Base-by-base conservation (phyloP, 2,888 invertebrate species). In the Eilema depressum region DNA sequence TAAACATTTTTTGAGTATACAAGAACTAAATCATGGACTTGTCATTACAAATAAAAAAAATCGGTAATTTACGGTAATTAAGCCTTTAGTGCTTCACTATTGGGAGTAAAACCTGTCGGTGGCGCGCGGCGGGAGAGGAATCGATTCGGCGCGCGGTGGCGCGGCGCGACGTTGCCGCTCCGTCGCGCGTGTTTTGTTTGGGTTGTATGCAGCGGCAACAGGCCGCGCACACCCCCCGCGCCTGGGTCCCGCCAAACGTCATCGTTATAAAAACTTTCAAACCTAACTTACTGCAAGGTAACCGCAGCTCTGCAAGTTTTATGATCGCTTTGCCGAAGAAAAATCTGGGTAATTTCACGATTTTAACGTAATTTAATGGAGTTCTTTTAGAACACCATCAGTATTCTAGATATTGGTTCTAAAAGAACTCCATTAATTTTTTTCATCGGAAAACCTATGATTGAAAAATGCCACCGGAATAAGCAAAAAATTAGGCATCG, bases 181-280 rank as follows among this genome's bases (percentile, higher is more conserved):
- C 87, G 92, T 85, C 88, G 91, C 88, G 85, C 89, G 85, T 88
- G 89, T 90, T 90, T 93, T 93, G 94, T 94, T 94, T 95, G 93
- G 93, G 93, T 93, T 91, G 91, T 82, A 85, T 85, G 86, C 85
- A 85, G 77, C 87, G 89, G 89, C 91, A 87, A 88, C 89, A 80
- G 80, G 79, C 78, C 80, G 80, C 82, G 79, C 68, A 65, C 79
- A 69, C 61, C 70, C 66, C 69, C 60, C 74, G 60, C 72, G 53
- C 72, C 75, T 68, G 63, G 37, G 65, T 37, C 78, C 75, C 79
- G 77, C 78, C 73, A 81, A 78, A 85, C 82, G 83, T 85, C 85
- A 84, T 79, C 76, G 73, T 71, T 76, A 79, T 76, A 83, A 85
- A 86, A 82, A 84, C 79, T 83, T 86, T 82, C 61, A 57, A 79